phyloP scores from a whole-genome alignment of 2,888 invertebrate species.

The Phengaris arion region DNA sequence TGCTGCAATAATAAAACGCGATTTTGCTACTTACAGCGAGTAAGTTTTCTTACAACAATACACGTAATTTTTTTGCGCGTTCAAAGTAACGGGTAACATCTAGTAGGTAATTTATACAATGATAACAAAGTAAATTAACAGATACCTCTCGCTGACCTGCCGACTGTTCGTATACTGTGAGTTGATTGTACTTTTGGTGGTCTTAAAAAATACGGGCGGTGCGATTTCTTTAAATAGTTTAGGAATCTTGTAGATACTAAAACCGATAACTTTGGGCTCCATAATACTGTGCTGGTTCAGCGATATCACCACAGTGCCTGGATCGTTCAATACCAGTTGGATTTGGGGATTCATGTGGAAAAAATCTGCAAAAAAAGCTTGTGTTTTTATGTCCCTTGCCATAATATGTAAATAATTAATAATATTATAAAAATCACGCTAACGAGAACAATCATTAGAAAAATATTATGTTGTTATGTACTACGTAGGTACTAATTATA shows the following conservation, averaged over 20 bases:
- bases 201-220: conserved; percentile 89
- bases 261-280: conserved; percentile 96
- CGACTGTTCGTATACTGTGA: conserved; percentile 95
- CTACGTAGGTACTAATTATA: no score
- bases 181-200: conserved; percentile 91
- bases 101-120: no score
- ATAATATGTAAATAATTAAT: no score
- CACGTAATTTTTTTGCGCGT: no score
- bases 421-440: no score
- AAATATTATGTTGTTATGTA: no score
- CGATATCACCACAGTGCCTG: conserved; percentile 84
- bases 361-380: conserved; percentile 79
- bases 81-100: no score
- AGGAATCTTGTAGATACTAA: conserved; percentile 89
- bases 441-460: no score
- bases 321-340: conserved; percentile 86
- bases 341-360: conserved; percentile 96
- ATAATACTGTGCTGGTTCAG: conserved; percentile 94
- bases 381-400: no score
- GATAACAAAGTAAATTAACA: not conserved
- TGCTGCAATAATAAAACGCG: no score
- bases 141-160: conserved; percentile 83
- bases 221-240: conserved; percentile 86
- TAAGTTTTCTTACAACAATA: no score
- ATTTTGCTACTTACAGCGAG: no score